Evolutionary conservation across 2,797 vertebrate species (phyloP).

Genomic region (Acanthiza pusilla): DNA sequence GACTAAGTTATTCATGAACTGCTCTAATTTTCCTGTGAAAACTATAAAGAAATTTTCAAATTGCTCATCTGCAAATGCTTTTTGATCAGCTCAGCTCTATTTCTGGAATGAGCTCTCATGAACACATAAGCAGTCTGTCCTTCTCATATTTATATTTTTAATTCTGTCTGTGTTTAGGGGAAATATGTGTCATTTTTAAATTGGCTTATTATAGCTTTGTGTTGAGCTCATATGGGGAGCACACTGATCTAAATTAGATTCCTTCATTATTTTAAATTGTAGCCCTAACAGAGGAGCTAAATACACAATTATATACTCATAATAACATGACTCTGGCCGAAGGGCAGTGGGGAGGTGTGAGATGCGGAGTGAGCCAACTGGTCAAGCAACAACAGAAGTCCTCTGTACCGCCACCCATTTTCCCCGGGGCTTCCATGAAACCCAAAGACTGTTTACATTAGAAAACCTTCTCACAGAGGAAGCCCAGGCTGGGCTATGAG

Average conservation of each 20-base stretch:
- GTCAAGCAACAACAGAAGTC: conserved; percentile 21
- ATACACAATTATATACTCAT: conserved; percentile 34
- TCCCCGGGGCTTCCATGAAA: not conserved
- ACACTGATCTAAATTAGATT: conserved; percentile 15
- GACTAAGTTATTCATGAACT: not conserved
- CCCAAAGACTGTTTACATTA: not conserved
- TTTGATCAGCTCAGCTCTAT: not conserved
- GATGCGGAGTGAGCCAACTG: not conserved
- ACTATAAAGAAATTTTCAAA: not conserved
- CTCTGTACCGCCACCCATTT: not conserved
- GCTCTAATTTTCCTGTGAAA: conserved; percentile 6
- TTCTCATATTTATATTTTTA: not conserved
- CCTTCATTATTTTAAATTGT: conserved; percentile 48
- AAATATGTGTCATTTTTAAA: conserved; percentile 39
- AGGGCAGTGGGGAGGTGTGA: not conserved
- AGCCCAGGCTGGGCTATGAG: not conserved
- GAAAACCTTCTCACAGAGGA: not conserved
- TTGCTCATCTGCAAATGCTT: not conserved
- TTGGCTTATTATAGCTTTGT: conserved; percentile 9
- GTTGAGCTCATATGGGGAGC: not conserved
- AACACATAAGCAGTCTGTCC: not conserved
- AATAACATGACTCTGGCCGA: conserved; percentile 31
- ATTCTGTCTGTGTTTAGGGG: conserved; percentile 3
- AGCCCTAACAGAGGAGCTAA: conserved; percentile 19
- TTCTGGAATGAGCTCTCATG: not conserved